Evolutionary conservation across 2,113 vertebrate genomes (phyloP), one percentile per base, ranked within the genome.

Genomic region (Varanus salvator): DNA sequence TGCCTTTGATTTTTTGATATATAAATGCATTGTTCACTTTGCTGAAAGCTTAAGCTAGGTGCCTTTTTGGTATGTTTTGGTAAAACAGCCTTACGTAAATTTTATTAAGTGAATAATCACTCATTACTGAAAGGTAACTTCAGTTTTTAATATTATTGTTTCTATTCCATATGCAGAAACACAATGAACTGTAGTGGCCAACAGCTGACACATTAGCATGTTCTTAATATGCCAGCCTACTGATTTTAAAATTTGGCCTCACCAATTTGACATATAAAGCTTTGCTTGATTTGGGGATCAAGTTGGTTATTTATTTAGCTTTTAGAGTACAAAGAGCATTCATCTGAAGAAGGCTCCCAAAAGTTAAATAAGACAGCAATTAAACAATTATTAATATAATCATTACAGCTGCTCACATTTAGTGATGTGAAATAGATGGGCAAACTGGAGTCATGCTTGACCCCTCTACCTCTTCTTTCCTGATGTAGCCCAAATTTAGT

Each of bases 51-150:
- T 85, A 3, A 12, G 54, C 52, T 23, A 85, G 68, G 19, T 74
- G 68, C 60, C 84, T 74, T 68, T 84, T 85, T 85, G 84, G 54
- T 85, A 74, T 52, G 74, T 85, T 54, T 17, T 74, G 54, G 14
- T 34, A 85, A 72, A 85, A 72, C 34, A 54, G 31, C 48, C 25
- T 85, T 52, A 7, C 64, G 9, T 64, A 34, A 71, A 72, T 72
- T 85, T n/a, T 38, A 84, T 66, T 80, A 80, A 82, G 17, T 44
- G 21, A 74, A 74, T 85, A 50, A 85, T 85, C 31, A 54, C 48
- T 85, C 68, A 54, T 85, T n/a, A 17, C n/a, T 85, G 29, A 74
- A 85, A n/a, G 48, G 48, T 72, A n/a, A 85, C 19, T 68, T 69
- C 19, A 85, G 54, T 69, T 74, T 72, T 72, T n/a, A 34, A 34